Evolutionary conservation across 2,113 vertebrate genomes (phyloP).

Genomic region (Sisor rabdophorus): DNA sequence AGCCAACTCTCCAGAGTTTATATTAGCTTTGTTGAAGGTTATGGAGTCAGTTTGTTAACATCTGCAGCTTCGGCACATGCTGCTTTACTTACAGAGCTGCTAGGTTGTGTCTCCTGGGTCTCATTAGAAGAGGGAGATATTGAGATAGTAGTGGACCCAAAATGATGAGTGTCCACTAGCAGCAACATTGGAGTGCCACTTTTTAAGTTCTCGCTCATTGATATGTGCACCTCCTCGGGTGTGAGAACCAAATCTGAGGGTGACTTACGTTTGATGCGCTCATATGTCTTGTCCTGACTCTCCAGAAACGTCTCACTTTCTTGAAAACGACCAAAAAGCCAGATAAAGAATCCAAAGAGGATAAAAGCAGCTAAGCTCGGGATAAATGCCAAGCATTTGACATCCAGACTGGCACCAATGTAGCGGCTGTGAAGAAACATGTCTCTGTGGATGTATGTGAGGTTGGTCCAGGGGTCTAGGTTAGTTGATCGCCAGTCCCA

Average conservation of each 20-base stretch:
- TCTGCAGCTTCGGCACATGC: conserved; percentile 56
- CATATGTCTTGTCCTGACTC: conserved; percentile 86
- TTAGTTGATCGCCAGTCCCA: conserved; percentile 88
- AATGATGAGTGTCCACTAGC: conserved; percentile 73
- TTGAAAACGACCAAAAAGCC: conserved; percentile 91
- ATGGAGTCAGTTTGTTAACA: conserved; percentile 58
- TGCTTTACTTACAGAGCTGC: conserved; percentile 52
- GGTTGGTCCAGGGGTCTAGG: conserved; percentile 80
- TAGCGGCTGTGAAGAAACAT: conserved; percentile 95
- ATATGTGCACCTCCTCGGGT: conserved; percentile 79
- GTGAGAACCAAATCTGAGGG: conserved; percentile 85
- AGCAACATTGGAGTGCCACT: conserved; percentile 77
- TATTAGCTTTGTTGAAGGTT: conserved; percentile 30
- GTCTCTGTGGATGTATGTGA: conserved; percentile 79
- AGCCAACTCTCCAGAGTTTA: conserved; percentile 9
- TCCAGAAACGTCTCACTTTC: conserved; percentile 88
- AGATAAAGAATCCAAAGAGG: conserved; percentile 92
- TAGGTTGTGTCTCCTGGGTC: conserved; percentile 62
- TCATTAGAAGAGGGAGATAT: conserved; percentile 61
- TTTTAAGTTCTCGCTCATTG: conserved; percentile 73
- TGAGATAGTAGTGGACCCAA: conserved; percentile 58
- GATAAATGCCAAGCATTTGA: conserved; percentile 94
- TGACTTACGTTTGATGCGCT: conserved; percentile 91
- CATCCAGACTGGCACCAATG: conserved; percentile 80
- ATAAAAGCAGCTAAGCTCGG: conserved; percentile 89